A percentile compares a stretch with the other conserved stretches of the same genome.
Conservation (phyloP, 2,797 vertebrate genomes). For the Mormyrus hasselquistii region DNA sequence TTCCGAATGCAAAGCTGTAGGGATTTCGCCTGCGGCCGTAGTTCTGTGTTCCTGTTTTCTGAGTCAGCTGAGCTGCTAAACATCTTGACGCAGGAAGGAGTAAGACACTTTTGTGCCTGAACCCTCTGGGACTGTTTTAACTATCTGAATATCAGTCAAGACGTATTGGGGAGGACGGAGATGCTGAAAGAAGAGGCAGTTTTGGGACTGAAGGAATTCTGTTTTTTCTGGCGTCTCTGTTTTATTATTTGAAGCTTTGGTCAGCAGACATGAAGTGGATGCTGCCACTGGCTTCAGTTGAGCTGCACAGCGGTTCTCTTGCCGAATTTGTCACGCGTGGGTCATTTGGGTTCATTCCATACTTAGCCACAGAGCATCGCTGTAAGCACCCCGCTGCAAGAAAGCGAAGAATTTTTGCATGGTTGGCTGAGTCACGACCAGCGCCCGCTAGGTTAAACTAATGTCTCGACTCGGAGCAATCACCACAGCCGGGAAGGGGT, state of each 20-base stretch:
- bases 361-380: not conserved
- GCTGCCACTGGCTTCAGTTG: not conserved
- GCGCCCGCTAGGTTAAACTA: not conserved
- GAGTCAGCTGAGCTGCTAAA: not conserved
- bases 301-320: not conserved
- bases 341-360: not conserved
- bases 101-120: no score
- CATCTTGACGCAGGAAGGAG: not conserved
- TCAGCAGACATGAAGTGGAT: not conserved
- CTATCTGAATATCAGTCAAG: not conserved
- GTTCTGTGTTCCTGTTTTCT: not conserved
- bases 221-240: not conserved
- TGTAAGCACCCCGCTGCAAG: not conserved
- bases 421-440: not conserved
- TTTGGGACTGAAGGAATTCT: not conserved
- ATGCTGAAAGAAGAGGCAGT: not conserved
- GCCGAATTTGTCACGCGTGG: not conserved
- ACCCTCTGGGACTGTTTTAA: not conserved
- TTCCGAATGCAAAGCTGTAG: conserved; percentile 2
- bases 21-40: not conserved
- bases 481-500: not conserved
- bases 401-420: not conserved
- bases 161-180: not conserved
- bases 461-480: not conserved
- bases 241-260: not conserved